phyloP scores from a whole-genome alignment of 2,888 invertebrate genomes.

The Clivina fossor region DNA sequence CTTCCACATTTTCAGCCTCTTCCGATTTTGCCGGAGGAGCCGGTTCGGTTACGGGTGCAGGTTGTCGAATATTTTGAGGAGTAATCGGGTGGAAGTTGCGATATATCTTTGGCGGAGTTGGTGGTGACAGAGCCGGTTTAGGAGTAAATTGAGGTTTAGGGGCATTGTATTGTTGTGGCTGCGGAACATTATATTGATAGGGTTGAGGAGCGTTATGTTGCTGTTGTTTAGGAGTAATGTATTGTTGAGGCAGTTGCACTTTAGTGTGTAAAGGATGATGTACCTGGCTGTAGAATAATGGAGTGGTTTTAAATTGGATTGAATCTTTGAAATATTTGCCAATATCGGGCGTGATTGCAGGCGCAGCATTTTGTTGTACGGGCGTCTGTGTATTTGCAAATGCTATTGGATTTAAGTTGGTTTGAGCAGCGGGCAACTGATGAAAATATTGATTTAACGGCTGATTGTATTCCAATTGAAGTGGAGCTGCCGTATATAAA shows the following conservation, averaged over 20 bases:
- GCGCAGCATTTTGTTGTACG: neutral
- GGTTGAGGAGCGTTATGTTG: too few relatives aligned
- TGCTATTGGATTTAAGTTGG: neutral
- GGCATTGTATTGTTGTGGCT: too few relatives aligned
- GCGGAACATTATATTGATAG: too few relatives aligned
- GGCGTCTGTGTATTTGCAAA: neutral
- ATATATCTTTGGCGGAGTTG: conserved; percentile 12
- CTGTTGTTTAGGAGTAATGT: too few relatives aligned
- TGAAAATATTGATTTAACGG: conserved; percentile 21
- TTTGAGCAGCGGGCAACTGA: neutral
- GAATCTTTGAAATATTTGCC: neutral
- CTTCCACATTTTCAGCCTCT: conserved; percentile 35
- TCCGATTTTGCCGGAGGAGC: conserved; percentile 1
- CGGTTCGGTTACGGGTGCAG: neutral
- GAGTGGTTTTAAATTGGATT: neutral
- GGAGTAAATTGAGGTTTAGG: conserved; percentile 1
- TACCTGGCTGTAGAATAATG: conserved; percentile 9
- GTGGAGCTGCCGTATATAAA: too few relatives aligned
- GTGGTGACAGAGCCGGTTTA: neutral
- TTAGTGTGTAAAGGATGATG: conserved; percentile 19
- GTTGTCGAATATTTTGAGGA: neutral
- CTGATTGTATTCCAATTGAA: too few relatives aligned
- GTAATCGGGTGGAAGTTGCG: conserved; percentile 13
- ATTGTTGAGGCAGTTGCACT: neutral
- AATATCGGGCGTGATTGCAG: neutral